phyloP scores from a whole-genome alignment of 2,797 vertebrate species.

The Sylvilagus floridanus region DNA sequence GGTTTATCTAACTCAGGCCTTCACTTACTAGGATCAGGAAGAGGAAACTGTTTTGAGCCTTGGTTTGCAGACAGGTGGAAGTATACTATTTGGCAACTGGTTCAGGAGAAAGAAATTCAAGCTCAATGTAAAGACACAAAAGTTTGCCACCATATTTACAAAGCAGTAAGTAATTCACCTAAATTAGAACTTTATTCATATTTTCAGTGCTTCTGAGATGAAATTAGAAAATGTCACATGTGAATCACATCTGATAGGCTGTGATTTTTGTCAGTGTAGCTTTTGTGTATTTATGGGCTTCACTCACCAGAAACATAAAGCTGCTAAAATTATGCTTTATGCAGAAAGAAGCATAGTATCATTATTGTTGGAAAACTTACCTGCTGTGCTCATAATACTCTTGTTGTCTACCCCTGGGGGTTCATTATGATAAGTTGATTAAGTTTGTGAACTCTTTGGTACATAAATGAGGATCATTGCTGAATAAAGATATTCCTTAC shows the following conservation, averaged over 20 bases:
- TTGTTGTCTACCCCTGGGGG: constrained; percentile 42
- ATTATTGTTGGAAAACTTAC: constrained; percentile 60
- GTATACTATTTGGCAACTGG: not conserved
- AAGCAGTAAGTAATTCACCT: not conserved
- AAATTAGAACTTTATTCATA: not conserved
- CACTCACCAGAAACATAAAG: constrained; percentile 39
- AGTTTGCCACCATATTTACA: not conserved
- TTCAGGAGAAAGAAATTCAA: not conserved
- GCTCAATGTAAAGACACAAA: not conserved
- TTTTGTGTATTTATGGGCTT: constrained; percentile 49
- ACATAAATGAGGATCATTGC: constrained; percentile 47
- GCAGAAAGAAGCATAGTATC: constrained; percentile 44
- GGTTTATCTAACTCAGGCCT: not conserved
- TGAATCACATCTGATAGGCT: not conserved
- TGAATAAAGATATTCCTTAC: constrained; percentile 53
- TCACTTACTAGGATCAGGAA: not conserved
- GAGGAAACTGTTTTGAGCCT: not conserved
- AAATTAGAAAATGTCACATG: constrained; percentile 31
- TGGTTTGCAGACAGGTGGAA: not conserved
- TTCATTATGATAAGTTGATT: constrained; percentile 72
- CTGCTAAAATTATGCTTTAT: constrained; percentile 60
- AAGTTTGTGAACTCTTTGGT: constrained; percentile 23
- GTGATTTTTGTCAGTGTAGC: constrained; percentile 1
- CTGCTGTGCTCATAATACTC: constrained; percentile 61
- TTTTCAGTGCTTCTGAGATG: not conserved